Percentiles rank a stretch among this genome's conserved stretches.
These are phyloP conservation scores for Xiphophorus maculatus DNA, from an alignment of 2,113 vertebrate genomes.

Conservation along the genomic window DNA sequence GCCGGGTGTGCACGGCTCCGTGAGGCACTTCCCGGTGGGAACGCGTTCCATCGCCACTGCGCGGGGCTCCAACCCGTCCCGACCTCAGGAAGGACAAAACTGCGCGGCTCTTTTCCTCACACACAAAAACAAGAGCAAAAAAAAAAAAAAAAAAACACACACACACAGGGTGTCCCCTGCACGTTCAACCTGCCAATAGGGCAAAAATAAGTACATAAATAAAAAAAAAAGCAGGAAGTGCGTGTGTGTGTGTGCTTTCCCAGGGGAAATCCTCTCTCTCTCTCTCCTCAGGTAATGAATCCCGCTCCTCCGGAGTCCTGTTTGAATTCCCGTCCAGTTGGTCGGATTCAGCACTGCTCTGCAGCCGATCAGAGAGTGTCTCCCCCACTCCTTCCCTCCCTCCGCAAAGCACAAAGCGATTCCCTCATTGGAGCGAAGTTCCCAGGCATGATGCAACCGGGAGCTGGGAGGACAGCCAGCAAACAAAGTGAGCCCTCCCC, in stretches of 20 bases:
- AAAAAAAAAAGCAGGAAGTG: background rate
- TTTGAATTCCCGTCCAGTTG: conserved; percentile 40
- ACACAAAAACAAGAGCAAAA: background rate
- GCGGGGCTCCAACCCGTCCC: conserved; percentile 41
- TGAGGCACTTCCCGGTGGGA: conserved; percentile 19
- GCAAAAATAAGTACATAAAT: background rate
- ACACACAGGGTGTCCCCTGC: conserved; percentile 5
- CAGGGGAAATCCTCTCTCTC: conserved; percentile 3
- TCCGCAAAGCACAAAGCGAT: conserved; percentile 34
- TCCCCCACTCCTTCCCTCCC: conserved; percentile 15
- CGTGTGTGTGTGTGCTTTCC: background rate
- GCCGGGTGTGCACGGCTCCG: conserved; percentile 32
- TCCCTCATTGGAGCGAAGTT: conserved; percentile 77
- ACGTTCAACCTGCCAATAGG: background rate
- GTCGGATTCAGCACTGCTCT: conserved; percentile 18
- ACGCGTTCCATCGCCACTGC: conserved; percentile 60
- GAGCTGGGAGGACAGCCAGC: conserved; percentile 25
- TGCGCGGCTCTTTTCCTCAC: conserved; percentile 28
- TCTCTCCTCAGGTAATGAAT: conserved; percentile 41
- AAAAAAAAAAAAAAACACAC: too few relatives aligned
- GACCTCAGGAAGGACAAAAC: conserved; percentile 57
- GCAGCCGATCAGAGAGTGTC: conserved; percentile 1
- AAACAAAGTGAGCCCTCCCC: conserved; percentile 14
- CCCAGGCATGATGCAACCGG: conserved; percentile 60
- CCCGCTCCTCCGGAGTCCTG: conserved; percentile 5